Percentiles rank a stretch among this genome's conserved stretches.
phyloP scores from a whole-genome alignment of 2,113 vertebrate genomes.

The Pavo muticus region DNA sequence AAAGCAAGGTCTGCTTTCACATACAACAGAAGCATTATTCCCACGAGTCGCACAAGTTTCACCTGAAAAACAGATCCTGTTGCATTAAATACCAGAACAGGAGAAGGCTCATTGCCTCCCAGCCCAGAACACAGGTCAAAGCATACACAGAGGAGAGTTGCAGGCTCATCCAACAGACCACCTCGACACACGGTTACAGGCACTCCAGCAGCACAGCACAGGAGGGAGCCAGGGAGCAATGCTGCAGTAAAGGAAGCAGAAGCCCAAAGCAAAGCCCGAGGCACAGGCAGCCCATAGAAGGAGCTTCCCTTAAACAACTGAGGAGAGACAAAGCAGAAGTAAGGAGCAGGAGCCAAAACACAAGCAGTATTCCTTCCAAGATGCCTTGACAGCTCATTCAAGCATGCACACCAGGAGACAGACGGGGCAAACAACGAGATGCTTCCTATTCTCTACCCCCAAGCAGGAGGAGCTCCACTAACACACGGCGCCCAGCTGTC shows the following conservation, averaged over 20 bases:
- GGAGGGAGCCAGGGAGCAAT: neutral
- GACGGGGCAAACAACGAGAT: neutral
- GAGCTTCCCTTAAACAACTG: neutral
- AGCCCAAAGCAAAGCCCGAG: neutral
- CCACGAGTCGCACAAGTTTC: conserved; percentile 91
- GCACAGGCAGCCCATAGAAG: neutral
- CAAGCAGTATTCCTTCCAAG: neutral
- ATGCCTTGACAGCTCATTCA: neutral
- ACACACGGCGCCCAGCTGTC: neutral
- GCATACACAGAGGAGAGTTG: neutral
- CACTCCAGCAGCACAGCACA: neutral
- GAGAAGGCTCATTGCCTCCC: neutral
- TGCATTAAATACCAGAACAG: neutral
- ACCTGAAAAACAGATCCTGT: conserved; percentile 80
- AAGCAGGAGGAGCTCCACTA: neutral
- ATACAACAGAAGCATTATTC: conserved; percentile 94
- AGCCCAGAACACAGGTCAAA: neutral
- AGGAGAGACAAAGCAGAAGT: neutral
- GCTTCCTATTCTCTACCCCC: neutral
- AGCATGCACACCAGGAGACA: neutral
- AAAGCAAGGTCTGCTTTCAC: conserved; percentile 89
- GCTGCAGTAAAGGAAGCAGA: neutral
- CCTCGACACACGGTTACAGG: neutral
- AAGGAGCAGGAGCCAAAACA: neutral
- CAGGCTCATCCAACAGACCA: neutral